phyloP scores from a whole-genome alignment of 1,140 invertebrate genomes.

The Thaumatotibia leucotreta region DNA sequence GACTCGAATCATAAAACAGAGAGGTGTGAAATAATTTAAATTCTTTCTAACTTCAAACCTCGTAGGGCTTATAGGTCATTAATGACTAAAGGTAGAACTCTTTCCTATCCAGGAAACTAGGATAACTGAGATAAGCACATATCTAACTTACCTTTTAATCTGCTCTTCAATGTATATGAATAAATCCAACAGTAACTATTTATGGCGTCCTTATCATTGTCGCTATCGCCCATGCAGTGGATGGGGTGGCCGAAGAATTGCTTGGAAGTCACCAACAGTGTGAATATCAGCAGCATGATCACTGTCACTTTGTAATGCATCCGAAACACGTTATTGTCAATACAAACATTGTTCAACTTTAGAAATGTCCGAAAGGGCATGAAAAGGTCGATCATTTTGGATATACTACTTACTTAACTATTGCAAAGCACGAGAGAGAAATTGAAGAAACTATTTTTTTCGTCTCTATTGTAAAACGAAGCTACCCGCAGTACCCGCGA shows the following conservation, averaged over 20 bases:
- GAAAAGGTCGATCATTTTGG: constrained; percentile 63
- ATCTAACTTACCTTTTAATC: constrained; percentile 60
- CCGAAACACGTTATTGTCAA: constrained; percentile 81
- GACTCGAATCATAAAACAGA: no score
- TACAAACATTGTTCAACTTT: constrained; percentile 80
- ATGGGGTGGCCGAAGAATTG: constrained; percentile 86
- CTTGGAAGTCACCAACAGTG: constrained; percentile 81
- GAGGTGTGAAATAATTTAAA: no score
- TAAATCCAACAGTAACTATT: constrained; percentile 88
- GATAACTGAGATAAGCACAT: neutral
- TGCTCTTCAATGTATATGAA: constrained; percentile 81
- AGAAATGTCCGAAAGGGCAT: constrained; percentile 67
- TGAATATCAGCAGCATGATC: constrained; percentile 80
- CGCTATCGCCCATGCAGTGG: constrained; percentile 77
- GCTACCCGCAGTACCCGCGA: constrained; percentile 4
- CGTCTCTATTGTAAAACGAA: neutral
- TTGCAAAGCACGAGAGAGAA: neutral
- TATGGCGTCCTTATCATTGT: constrained; percentile 76
- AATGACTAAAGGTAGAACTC: no score
- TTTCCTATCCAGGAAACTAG: neutral
- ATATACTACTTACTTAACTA: neutral
- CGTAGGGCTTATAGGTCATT: no score
- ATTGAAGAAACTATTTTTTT: neutral
- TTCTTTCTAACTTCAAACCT: no score
- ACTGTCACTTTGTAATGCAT: constrained; percentile 83